Conservation (phyloP, 1,140 invertebrate species). For the Chironomus striatipennis region DNA sequence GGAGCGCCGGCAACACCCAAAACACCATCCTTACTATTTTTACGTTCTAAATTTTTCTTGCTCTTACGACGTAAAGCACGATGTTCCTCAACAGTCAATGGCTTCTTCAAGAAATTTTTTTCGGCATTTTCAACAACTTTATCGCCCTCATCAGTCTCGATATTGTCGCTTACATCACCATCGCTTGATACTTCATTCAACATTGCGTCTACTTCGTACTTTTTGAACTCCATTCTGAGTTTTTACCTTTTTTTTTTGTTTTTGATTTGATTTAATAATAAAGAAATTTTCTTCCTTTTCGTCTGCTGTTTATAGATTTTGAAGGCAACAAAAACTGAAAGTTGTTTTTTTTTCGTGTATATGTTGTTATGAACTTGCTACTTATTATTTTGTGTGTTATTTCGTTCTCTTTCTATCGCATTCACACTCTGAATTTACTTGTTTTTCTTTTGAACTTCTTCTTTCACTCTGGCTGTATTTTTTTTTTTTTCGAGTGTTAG, state of each 20-base stretch:
- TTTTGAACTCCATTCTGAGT: neutral
- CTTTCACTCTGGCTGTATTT: neutral
- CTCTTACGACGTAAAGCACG: slow-evolving; percentile 33
- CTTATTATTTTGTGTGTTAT: neutral
- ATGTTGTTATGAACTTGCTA: neutral
- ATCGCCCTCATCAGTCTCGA: neutral
- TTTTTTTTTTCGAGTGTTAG: neutral
- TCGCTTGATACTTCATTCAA: neutral
- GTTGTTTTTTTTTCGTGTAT: neutral
- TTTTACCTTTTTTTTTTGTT: neutral
- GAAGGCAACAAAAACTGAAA: neutral
- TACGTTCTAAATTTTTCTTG: slow-evolving; percentile 46
- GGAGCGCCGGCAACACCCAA: slow-evolving; percentile 32
- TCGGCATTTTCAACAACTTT: neutral
- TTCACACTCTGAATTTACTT: neutral
- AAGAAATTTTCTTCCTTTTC: neutral
- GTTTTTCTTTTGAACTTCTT: neutral
- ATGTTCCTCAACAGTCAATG: slow-evolving; percentile 12
- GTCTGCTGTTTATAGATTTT: neutral
- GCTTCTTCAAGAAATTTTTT: slow-evolving; percentile 16
- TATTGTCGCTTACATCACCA: neutral
- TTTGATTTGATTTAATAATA: neutral
- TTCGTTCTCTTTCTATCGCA: neutral
- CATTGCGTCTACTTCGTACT: neutral
- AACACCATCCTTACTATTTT: slow-evolving; percentile 43